Evolutionary conservation across 2,113 vertebrate genomes (phyloP).

Genomic region (Echinops telfairi): DNA sequence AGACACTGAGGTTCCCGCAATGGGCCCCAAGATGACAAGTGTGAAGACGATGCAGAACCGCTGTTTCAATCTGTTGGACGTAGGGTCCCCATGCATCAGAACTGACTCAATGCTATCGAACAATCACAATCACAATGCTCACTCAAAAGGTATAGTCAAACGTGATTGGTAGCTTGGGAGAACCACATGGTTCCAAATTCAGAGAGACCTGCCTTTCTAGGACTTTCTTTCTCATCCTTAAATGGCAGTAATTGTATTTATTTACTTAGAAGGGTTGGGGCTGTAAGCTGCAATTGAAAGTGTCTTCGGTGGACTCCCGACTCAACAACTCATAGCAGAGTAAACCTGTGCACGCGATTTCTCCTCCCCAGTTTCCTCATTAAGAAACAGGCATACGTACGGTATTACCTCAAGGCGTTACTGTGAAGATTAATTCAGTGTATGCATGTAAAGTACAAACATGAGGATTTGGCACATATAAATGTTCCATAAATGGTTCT

Average conservation of each 20-base stretch:
- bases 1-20: too few relatives aligned
- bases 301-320: not conserved
- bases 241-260: not conserved
- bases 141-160: not conserved
- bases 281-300: not conserved
- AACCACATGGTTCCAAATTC: not conserved
- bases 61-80: too few relatives aligned
- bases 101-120: not conserved
- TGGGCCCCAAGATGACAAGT: too few relatives aligned
- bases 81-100: too few relatives aligned
- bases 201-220: not conserved
- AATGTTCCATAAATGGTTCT: not conserved
- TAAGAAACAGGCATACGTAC: not conserved
- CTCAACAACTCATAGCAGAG: fast-evolving
- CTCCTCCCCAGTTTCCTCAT: not conserved
- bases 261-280: not conserved
- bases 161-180: not conserved
- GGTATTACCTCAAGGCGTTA: not conserved
- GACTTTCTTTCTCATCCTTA: constrained; percentile 11
- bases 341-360: not conserved
- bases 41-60: too few relatives aligned
- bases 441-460: not conserved
- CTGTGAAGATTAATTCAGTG: not conserved
- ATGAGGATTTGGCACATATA: not conserved
- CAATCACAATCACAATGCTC: not conserved